Percentiles rank a stretch among this genome's conserved stretches.
Conservation (phyloP, 2,797 vertebrate genomes). For the Micrastur ruficollis region DNA sequence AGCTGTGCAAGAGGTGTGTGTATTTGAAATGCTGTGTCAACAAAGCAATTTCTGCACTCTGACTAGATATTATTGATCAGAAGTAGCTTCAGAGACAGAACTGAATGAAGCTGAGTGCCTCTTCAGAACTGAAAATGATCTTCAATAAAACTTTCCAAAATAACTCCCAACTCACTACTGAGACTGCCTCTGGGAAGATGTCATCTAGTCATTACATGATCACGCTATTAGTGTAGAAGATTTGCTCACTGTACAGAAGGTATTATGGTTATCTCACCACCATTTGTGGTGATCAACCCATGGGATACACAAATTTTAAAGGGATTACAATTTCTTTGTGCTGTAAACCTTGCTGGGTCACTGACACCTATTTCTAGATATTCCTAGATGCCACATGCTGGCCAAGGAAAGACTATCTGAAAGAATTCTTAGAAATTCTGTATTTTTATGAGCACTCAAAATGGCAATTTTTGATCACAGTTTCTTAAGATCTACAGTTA, state of each 20-base stretch:
- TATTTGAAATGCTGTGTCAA: not conserved
- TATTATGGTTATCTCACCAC: not conserved
- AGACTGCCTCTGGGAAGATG: not conserved
- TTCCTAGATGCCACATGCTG: not conserved
- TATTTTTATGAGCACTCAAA: not conserved
- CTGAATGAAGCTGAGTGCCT: not conserved
- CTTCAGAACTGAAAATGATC: not conserved
- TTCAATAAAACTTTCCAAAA: not conserved
- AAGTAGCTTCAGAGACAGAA: not conserved
- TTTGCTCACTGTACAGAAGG: not conserved
- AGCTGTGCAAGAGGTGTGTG: not conserved
- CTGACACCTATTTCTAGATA: not conserved
- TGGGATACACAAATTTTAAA: not conserved
- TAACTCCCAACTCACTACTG: not conserved
- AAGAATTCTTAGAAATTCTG: not conserved
- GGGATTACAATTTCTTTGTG: not conserved
- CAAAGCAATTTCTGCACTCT: not conserved
- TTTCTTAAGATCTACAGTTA: not conserved
- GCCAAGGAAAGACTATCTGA: not conserved
- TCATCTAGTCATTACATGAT: not conserved
- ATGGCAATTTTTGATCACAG: not conserved
- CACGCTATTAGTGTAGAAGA: not conserved
- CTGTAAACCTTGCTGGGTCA: not conserved
- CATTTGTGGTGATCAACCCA: not conserved
- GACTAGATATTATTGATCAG: not conserved